phyloP scores from a whole-genome alignment of 2,888 invertebrate genomes.

The Mythimna pallens region DNA sequence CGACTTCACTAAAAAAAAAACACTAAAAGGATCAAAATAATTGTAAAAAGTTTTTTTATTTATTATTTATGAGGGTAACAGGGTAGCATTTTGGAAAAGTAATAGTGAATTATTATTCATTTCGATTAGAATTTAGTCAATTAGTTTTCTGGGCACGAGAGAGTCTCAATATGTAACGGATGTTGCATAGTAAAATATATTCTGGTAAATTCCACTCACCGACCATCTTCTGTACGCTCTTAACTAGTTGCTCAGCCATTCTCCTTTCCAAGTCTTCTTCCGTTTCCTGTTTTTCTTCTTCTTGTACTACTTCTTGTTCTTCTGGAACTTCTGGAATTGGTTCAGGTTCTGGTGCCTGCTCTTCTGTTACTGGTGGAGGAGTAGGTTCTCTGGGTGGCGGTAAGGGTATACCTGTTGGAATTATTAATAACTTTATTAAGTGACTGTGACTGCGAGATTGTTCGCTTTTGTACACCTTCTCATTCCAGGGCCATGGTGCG shows the following conservation, averaged over 20 bases:
- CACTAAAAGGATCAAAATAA: too few species aligned
- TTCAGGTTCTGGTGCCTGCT: conserved; percentile 51
- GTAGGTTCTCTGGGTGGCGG: conserved; percentile 65
- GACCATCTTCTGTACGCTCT: conserved; percentile 82
- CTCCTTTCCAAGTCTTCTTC: conserved; percentile 74
- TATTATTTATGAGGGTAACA: too few species aligned
- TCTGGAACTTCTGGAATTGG: conserved; percentile 45
- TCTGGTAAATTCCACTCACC: conserved; percentile 74
- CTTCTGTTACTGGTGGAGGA: conserved; percentile 54
- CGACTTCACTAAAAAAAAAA: too few species aligned
- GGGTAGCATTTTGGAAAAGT: too few species aligned
- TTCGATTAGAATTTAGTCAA: too few species aligned
- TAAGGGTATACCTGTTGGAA: conserved; percentile 72
- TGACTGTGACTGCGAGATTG: too few species aligned
- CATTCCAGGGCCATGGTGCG: too few species aligned
- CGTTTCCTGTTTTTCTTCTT: conserved; percentile 66
- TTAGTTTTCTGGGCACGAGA: too few species aligned
- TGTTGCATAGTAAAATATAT: not conserved
- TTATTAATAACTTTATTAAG: not conserved
- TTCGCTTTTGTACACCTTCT: too few species aligned
- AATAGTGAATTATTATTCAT: too few species aligned
- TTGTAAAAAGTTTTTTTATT: too few species aligned
- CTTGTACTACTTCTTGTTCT: conserved; percentile 47
- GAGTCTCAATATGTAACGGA: too few species aligned
- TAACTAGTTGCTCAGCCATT: conserved; percentile 79